These are phyloP conservation scores for Amblyjoppa proteus DNA, from an alignment of 2,888 invertebrate species.

Conservation along the genomic window DNA sequence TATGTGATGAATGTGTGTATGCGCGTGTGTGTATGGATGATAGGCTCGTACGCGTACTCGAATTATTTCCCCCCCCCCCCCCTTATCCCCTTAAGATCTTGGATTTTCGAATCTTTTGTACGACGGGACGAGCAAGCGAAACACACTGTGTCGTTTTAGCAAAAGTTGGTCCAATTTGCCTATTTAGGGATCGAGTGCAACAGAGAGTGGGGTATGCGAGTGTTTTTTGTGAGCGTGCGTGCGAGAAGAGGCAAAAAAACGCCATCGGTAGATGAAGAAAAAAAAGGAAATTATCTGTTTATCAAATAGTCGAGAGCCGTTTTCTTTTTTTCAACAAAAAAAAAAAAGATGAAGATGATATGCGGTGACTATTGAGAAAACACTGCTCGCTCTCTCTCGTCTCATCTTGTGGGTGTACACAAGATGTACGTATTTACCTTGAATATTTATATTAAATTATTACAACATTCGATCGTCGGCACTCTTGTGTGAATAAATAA, in stretches of 20 bases:
- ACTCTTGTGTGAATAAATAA: slow-evolving; percentile 30
- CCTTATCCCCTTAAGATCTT: slow-evolving; percentile 1
- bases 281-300: background rate
- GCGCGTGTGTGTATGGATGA: background rate
- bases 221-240: slow-evolving; percentile 15
- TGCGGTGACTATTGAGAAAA: slow-evolving; percentile 6
- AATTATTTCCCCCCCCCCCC: background rate
- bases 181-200: slow-evolving; percentile 29
- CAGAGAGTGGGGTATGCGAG: slow-evolving; percentile 10
- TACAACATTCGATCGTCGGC: slow-evolving; percentile 69
- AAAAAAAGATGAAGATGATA: background rate
- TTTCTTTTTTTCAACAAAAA: slow-evolving; percentile 13
- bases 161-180: slow-evolving; percentile 37
- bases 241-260: background rate
- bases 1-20: background rate
- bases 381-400: slow-evolving; percentile 37
- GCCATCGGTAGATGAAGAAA: slow-evolving; percentile 23
- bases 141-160: background rate
- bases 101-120: slow-evolving; percentile 30
- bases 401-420: slow-evolving; percentile 66
- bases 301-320: background rate
- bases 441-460: slow-evolving; percentile 83
- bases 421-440: slow-evolving; percentile 76
- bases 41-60: background rate
- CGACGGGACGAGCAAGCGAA: slow-evolving; percentile 21